Evolutionary conservation across 2,113 vertebrate species (phyloP), one percentile per base, ranked within the genome.

Genomic region (Oplegnathus fasciatus): DNA sequence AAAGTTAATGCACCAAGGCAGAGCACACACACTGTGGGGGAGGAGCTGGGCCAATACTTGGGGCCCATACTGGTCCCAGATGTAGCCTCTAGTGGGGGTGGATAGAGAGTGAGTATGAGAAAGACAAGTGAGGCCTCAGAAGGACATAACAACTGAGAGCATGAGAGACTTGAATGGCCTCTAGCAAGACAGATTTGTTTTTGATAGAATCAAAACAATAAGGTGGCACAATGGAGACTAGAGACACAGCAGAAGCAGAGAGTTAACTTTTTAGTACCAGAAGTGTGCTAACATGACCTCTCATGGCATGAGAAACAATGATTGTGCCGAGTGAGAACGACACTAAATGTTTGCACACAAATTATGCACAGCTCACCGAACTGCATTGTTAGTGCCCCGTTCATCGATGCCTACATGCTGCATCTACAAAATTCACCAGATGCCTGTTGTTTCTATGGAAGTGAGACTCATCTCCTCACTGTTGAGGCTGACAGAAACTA

Each of bases 1-100:
- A 80, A 91, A 89, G 86, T 91, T 80, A 91, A 91, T 86, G 75
- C 85, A 89, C 80, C 67, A 88, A 73, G 82, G 83, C 81, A 67
- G 68, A 81, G 83, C 61, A 34, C 84, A 84, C 77, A 89, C 71
- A 84, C 40, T 81, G 81, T 75, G 86, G 90, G 82, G 88, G 89
- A 85, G 84, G 90, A 78, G 86, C 85, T 66, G 68, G 44, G 71
- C 60, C 62, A 75, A 77, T 40, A 78, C 75, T 26, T 14, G 82
- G 65, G 85, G 72, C 66, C 78, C 66, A 82, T 42, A 52, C 78
- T 75, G 69, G 73, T 82, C 75, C 75, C 77, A 86, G 76, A 83
- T 86, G 82, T 68, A 72, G 69, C 68, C 62, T 30, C 26, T 75
- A 60, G 44, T 61, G 80, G 82, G 80, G 89, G 83, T 84, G 68